Conservation (phyloP, 2,113 vertebrate species). For the Oryzias curvinotus region DNA sequence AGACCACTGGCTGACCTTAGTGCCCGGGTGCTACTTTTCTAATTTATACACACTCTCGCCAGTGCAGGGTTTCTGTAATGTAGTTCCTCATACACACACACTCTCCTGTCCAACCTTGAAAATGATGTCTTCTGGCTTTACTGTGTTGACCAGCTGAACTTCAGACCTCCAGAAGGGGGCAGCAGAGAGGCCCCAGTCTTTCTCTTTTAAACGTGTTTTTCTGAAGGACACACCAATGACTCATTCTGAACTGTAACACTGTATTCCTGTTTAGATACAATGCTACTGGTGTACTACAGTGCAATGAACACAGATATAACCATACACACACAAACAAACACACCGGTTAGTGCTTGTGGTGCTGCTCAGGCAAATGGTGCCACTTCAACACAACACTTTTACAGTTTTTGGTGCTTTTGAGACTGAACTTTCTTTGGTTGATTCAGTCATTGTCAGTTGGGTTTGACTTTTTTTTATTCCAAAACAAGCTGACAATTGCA, state of each 20-base stretch:
- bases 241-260: conserved; percentile 31
- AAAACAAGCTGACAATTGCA: conserved; percentile 1
- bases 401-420: conserved; percentile 64
- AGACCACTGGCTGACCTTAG: conserved; percentile 61
- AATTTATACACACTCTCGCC: conserved; percentile 32
- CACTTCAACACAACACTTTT: conserved; percentile 53
- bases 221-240: conserved; percentile 46
- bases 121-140: conserved; percentile 66
- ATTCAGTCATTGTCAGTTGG: conserved; percentile 49
- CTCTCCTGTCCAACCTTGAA: conserved; percentile 60
- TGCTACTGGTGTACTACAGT: conserved; percentile 37
- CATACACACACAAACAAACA: conserved; percentile 23
- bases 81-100: conserved; percentile 37
- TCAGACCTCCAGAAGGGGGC: conserved; percentile 37
- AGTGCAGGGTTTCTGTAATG: conserved; percentile 41
- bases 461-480: background rate
- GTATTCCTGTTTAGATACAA: conserved; percentile 35
- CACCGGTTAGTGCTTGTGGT: conserved; percentile 50
- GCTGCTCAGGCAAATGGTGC: conserved; percentile 64
- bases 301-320: conserved; percentile 35
- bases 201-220: conserved; percentile 38
- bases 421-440: conserved; percentile 48
- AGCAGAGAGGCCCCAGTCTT: conserved; percentile 26
- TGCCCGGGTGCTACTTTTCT: conserved; percentile 70
- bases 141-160: conserved; percentile 45